phyloP scores from a whole-genome alignment of 2,797 vertebrate genomes.

The Amazona ochrocephala region DNA sequence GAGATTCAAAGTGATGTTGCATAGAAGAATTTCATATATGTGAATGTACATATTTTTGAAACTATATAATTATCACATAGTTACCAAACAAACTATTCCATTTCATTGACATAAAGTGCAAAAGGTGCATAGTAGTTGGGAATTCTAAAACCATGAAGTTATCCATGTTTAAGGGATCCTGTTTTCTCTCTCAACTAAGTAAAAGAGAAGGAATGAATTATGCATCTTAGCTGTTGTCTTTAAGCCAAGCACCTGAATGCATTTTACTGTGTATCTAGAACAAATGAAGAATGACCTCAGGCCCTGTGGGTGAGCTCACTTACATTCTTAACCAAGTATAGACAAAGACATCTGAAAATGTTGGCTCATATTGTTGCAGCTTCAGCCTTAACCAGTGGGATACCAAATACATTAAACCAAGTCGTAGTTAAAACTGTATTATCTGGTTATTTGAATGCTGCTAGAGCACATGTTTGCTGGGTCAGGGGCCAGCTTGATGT shows the following conservation, averaged over 20 bases:
- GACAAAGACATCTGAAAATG: neutral
- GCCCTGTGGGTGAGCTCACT: neutral
- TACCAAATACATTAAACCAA: neutral
- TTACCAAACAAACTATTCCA: neutral
- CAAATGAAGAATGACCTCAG: neutral
- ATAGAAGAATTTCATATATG: neutral
- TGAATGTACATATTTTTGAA: neutral
- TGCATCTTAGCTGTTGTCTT: neutral
- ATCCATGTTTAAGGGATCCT: neutral
- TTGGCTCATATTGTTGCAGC: neutral
- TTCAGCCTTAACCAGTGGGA: neutral
- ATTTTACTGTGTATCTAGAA: neutral
- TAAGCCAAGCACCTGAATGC: neutral
- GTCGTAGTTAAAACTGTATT: neutral
- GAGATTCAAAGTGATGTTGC: neutral
- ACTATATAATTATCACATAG: neutral
- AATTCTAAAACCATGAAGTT: neutral
- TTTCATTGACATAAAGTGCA: neutral
- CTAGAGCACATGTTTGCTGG: neutral
- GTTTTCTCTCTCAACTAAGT: neutral
- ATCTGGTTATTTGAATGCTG: constrained; percentile 8
- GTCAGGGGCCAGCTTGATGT: neutral
- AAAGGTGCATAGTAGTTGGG: neutral
- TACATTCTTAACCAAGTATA: neutral
- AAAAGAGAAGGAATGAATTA: neutral